A percentile compares a stretch with the other conserved stretches of the same genome.
Evolutionary conservation across 2,113 vertebrate species (phyloP).

Genomic region (Misgurnus mizolepis): DNA sequence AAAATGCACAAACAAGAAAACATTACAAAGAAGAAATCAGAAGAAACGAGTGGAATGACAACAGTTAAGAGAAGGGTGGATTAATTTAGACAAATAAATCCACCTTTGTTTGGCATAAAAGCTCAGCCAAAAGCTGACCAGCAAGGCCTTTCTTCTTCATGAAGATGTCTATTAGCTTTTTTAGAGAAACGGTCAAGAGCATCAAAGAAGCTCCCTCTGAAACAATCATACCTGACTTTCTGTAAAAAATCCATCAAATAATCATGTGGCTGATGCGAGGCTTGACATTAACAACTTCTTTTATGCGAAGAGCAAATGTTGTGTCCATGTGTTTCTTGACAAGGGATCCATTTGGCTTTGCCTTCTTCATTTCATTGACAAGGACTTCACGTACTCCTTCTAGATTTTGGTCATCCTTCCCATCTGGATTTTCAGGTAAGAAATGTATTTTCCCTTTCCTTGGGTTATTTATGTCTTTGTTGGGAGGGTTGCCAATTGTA

Average conservation of each 20-base stretch:
- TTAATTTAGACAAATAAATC: slow-evolving; percentile 1
- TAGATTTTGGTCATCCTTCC: slow-evolving; percentile 28
- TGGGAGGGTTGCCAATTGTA: slow-evolving; percentile 22
- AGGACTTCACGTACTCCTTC: slow-evolving; percentile 28
- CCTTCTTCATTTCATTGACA: slow-evolving; percentile 48
- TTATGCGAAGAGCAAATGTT: slow-evolving; percentile 23
- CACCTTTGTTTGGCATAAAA: slow-evolving; percentile 45
- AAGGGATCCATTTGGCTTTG: slow-evolving; percentile 43
- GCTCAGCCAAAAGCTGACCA: slow-evolving; percentile 32
- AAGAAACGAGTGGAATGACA: too few species aligned
- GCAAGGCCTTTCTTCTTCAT: slow-evolving; percentile 39
- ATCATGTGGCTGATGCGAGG: slow-evolving; percentile 42
- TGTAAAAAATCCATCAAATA: slow-evolving; percentile 41
- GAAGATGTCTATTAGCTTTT: slow-evolving; percentile 42
- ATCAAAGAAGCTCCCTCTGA: slow-evolving; percentile 43
- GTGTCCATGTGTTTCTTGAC: slow-evolving; percentile 42
- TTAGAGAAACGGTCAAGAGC: slow-evolving; percentile 37
- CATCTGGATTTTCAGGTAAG: slow-evolving; percentile 48
- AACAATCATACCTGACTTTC: slow-evolving; percentile 44
- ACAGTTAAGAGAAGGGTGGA: too few species aligned
- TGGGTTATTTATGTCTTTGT: slow-evolving; percentile 53
- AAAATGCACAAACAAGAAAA: background rate
- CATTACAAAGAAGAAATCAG: background rate
- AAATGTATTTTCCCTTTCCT: slow-evolving; percentile 51
- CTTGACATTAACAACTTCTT: slow-evolving; percentile 6